Evolutionary conservation across 2,113 vertebrate genomes (phyloP).

Genomic region (Heliornis fulica): DNA sequence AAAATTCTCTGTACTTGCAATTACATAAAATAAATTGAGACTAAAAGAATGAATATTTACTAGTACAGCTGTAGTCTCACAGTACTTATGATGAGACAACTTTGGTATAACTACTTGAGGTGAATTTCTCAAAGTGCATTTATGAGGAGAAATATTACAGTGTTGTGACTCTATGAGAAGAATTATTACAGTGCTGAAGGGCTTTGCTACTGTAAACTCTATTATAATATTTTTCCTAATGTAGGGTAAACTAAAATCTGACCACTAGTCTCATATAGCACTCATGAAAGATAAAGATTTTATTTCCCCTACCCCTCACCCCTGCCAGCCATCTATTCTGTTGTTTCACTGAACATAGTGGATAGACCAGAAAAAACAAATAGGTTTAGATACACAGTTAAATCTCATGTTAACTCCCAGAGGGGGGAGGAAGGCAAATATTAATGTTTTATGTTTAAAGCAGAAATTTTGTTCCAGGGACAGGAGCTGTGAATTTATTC

Average conservation of each 20-base stretch:
- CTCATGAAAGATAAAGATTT: not conserved
- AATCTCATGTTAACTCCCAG: not conserved
- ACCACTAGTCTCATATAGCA: not conserved
- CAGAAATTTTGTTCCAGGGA: not conserved
- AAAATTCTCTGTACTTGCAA: not conserved
- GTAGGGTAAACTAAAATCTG: not conserved
- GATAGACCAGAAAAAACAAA: not conserved
- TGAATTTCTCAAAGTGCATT: not conserved
- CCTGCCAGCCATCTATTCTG: not conserved
- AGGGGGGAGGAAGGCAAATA: fast-evolving
- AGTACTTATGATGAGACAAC: not conserved
- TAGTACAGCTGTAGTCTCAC: not conserved
- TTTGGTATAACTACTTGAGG: not conserved
- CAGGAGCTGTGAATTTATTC: not conserved
- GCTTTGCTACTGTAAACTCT: not conserved
- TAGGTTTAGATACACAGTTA: not conserved
- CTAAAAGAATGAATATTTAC: not conserved
- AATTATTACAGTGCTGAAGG: not conserved
- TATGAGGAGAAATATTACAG: not conserved
- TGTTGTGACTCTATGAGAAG: not conserved
- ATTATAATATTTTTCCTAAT: not conserved
- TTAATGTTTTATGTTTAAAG: not conserved
- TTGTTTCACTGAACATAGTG: not conserved
- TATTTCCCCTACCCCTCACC: not conserved
- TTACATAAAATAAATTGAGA: not conserved